Percentiles rank a stretch among this genome's conserved stretches.
Conservation (phyloP, 2,797 vertebrate species). For the Propithecus perrieri region DNA sequence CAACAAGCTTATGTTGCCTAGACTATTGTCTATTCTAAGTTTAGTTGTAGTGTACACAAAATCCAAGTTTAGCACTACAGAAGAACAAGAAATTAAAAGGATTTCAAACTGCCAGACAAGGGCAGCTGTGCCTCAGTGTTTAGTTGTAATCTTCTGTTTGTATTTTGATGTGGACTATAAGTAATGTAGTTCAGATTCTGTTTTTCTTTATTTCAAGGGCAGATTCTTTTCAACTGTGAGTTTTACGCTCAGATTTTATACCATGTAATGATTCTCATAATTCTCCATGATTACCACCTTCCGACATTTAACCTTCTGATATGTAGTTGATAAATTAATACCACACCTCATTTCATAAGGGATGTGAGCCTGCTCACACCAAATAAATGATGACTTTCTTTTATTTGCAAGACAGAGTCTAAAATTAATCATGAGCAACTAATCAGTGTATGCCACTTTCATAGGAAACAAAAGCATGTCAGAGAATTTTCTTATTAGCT, state of each 20-base stretch:
- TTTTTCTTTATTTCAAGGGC: constrained; percentile 56
- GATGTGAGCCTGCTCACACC: neutral
- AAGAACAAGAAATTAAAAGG: constrained; percentile 65
- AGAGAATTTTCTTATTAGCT: neutral
- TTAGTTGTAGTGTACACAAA: constrained; percentile 30
- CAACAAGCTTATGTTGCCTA: neutral
- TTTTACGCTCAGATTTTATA: constrained; percentile 52
- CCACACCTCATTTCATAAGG: constrained; percentile 29
- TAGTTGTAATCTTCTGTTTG: neutral
- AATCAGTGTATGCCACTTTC: neutral
- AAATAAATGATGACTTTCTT: constrained; percentile 36
- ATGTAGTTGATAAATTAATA: constrained; percentile 63
- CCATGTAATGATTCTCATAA: constrained; percentile 37
- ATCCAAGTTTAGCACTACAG: neutral
- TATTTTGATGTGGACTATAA: neutral
- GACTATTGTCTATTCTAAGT: neutral
- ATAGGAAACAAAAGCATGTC: constrained; percentile 14
- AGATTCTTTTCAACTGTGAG: constrained; percentile 60
- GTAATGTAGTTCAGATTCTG: neutral
- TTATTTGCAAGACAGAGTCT: constrained; percentile 36
- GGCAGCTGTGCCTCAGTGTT: neutral
- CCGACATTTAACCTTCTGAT: constrained; percentile 13
- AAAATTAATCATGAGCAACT: constrained; percentile 13
- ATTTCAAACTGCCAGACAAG: neutral
- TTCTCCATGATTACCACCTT: constrained; percentile 31